Base-by-base conservation (phyloP, 1,140 invertebrate species). In the Lutraria rhynchaena region DNA sequence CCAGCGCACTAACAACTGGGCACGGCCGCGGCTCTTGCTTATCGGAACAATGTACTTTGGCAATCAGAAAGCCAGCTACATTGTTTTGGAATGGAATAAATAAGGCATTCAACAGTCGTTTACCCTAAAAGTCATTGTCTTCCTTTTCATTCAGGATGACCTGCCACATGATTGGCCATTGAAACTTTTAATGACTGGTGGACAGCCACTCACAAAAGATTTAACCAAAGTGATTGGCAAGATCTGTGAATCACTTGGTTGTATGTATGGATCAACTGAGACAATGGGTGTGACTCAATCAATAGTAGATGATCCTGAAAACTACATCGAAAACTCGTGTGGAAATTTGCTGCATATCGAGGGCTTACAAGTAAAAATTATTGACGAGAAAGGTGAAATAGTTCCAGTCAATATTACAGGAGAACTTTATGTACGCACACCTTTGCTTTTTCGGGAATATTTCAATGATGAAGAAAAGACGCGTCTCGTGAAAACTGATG, bases 361-460 rank as follows among this genome's bases (percentile, higher is more conserved):
- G 27, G 65, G 57, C 1, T 31, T 81, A 2, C 69, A 75, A 51
- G 35, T 84, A 22, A 84, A 76, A 58, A 57, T 84, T 5, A 78
- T 77, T 3, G 60, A 84, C 27, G 63, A 75, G 33, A 53, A 74
- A 17, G 55, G 37, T 17, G 17, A 61, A 15, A 61, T 29, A 11
- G 22, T 65, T 9, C 49, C 51, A 9, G 17, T 77, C 11, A 60
- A 69, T 24, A 74, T 35, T 46, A 7, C 31, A 1, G 83, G 83
- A 29, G 67, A 84, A 24, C 17, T 84, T 5, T 57, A 61, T n/a
- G 46, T 81, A 11, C 55, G 51, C 15, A 13, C 27, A 19, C 15
- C 33, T 0, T 60, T 24, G 19, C 41, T 91, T 33, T 91, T 93
- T 80, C 87, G 89, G 75, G 96, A 96, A 0, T 99, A 99, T 92